phyloP scores from a whole-genome alignment of 2,888 invertebrate species.

The Drosophila melanosoma region DNA sequence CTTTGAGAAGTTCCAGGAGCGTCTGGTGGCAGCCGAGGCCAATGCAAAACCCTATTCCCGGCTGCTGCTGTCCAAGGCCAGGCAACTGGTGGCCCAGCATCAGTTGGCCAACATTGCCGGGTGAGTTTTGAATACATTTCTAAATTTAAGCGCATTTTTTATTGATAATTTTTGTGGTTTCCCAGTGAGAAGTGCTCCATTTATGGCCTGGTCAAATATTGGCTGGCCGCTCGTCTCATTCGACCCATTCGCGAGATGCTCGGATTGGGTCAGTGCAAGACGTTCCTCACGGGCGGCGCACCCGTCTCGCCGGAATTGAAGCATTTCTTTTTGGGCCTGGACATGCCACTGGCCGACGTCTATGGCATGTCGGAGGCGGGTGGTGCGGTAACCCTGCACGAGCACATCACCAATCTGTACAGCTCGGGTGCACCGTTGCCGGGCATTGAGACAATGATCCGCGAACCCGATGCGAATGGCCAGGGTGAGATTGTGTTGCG shows the following conservation, averaged over 20 bases:
- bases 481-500: constrained; percentile 93
- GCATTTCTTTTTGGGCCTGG: constrained; percentile 93
- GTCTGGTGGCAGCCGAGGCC: constrained; percentile 90
- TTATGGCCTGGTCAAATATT: constrained; percentile 63
- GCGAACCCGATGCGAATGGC: constrained; percentile 89
- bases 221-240: constrained; percentile 87
- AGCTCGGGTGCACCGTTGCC: constrained; percentile 89
- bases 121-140: constrained; percentile 72
- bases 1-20: constrained; percentile 96
- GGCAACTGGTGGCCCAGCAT: constrained; percentile 87
- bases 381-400: constrained; percentile 88
- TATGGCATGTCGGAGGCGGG: constrained; percentile 97
- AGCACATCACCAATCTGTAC: constrained; percentile 85
- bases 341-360: constrained; percentile 91
- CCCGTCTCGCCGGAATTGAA: constrained; percentile 92
- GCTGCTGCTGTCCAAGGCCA: constrained; percentile 89
- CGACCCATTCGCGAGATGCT: constrained; percentile 90
- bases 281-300: constrained; percentile 92
- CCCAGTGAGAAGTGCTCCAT: constrained; percentile 44
- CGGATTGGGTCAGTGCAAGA: constrained; percentile 90
- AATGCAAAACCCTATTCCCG: constrained; percentile 89
- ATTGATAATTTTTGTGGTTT: not conserved
- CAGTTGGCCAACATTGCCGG: constrained; percentile 87
- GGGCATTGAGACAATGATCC: constrained; percentile 89
- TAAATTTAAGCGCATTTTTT: not conserved